Conservation (phyloP, 2,113 vertebrate genomes). For the Nanorana parkeri region DNA sequence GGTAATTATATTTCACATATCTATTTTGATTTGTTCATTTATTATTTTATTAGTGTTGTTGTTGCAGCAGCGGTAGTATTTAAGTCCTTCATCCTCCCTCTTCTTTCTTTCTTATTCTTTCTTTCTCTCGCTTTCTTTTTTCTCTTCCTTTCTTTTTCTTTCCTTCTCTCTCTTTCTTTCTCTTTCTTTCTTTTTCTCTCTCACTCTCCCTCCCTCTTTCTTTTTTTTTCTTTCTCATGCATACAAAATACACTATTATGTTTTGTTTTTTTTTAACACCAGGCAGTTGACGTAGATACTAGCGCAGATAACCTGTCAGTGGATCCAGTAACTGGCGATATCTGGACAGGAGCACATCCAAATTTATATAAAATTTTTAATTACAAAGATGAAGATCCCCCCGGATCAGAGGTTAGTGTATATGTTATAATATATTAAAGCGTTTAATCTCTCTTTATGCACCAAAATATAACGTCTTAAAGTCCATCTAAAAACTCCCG, state of each 20-base stretch:
- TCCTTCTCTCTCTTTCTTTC: background rate
- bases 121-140: background rate
- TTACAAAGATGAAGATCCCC: slow-evolving; percentile 73
- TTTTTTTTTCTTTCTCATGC: no score
- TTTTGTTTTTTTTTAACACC: background rate
- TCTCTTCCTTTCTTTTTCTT: background rate
- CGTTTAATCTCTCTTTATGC: background rate
- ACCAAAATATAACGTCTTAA: background rate
- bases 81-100: background rate
- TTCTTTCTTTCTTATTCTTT: background rate
- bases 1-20: slow-evolving; percentile 70
- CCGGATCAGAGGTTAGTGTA: slow-evolving; percentile 87
- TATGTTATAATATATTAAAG: background rate
- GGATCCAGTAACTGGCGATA: slow-evolving; percentile 82
- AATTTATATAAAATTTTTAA: slow-evolving; percentile 73
- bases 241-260: no score
- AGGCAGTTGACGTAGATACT: slow-evolving; percentile 79
- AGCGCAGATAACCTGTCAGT: slow-evolving; percentile 85
- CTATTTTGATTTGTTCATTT: no score
- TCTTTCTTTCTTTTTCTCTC: background rate
- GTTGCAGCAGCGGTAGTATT: no score
- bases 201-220: no score
- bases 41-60: no score
- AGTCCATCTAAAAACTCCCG: no score
- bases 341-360: slow-evolving; percentile 88